A percentile compares a stretch with the other conserved stretches of the same genome.
Conservation (phyloP, 2,888 invertebrate species). For the Aleiodes leptofemur region DNA sequence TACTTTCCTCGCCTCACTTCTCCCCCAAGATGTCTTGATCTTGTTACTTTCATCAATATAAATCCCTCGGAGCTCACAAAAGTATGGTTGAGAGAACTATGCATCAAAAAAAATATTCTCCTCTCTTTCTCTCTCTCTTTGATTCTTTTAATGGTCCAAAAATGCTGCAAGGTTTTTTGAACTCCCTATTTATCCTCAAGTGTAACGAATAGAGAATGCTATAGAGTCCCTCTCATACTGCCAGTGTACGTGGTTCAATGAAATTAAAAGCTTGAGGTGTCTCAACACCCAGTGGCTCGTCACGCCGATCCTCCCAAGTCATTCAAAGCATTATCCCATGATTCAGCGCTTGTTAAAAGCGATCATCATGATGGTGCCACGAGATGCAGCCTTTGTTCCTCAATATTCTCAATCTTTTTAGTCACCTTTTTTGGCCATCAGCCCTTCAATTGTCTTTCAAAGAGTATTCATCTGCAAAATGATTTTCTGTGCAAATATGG, state of each 20-base stretch:
- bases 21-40: slow-evolving; percentile 49
- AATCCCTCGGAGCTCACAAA: neutral
- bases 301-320: slow-evolving; percentile 53
- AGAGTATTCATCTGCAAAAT: no score
- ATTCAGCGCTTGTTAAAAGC: slow-evolving; percentile 57
- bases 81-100: neutral
- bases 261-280: slow-evolving; percentile 35
- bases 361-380: slow-evolving; percentile 44
- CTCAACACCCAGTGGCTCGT: slow-evolving; percentile 46
- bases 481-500: no score
- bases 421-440: slow-evolving; percentile 49
- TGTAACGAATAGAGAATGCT: slow-evolving; percentile 29
- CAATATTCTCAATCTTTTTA: slow-evolving; percentile 35
- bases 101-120: neutral
- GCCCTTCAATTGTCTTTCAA: slow-evolving; percentile 45
- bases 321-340: slow-evolving; percentile 61
- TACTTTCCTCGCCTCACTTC: slow-evolving; percentile 44
- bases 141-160: neutral
- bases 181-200: slow-evolving; percentile 15
- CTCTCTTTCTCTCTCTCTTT: neutral
- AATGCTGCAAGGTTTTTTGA: neutral
- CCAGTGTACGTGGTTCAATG: slow-evolving; percentile 37
- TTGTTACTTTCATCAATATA: slow-evolving; percentile 46
- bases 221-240: slow-evolving; percentile 10
- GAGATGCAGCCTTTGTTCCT: slow-evolving; percentile 47